Base-by-base conservation (phyloP, 2,797 vertebrate genomes). In the Sebastes nivosus region DNA sequence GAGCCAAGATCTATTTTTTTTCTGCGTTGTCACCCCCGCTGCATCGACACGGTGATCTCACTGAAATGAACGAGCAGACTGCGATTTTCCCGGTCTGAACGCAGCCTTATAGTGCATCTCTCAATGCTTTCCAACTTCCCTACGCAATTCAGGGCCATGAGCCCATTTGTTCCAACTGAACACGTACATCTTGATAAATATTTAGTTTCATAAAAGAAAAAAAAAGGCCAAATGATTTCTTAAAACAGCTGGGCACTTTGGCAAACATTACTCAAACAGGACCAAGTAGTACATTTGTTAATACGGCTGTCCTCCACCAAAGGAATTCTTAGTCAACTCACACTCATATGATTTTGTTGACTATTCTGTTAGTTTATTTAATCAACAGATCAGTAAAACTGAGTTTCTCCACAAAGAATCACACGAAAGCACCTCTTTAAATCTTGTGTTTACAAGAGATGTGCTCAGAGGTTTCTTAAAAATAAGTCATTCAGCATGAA, bases 251-350 rank as follows among this genome's bases (percentile, higher is more conserved):
- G 24, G 20, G 4, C 7, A 2, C 3, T 74, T 36, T 16, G 14
- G 13, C 16, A 7, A 46, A 66, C 3, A 7, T 36, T 12, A 32
- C 36, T 79, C 12, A 75, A 18, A 60, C 20, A 25, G 4, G 14
- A 13, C 9, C 2, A 2, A 30, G 4, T 1, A n/a, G 2, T 2
- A 32, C 32, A 18, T 18, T 46, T 46, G 42, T 46, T 46, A 18
- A 0, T 46, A 18, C 0, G 16, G 42, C 16, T 46, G 42, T 46
- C 16, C 0, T 46, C 6, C 6, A 46, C 0, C 42, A 18, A 46
- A 46, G 42, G 0, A 46, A 46, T 46, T 18, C 6, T 18, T 46
- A 46, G 42, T 46, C 14, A 1, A 46, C 42, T 18, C 14, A 46
- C 42, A 46, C 42, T 46, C 7, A 46, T 18, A 46, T 18, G 14